These are phyloP conservation scores for Anguilla obscura DNA, from an alignment of 2,797 vertebrate genomes.

Conservation along the genomic window DNA sequence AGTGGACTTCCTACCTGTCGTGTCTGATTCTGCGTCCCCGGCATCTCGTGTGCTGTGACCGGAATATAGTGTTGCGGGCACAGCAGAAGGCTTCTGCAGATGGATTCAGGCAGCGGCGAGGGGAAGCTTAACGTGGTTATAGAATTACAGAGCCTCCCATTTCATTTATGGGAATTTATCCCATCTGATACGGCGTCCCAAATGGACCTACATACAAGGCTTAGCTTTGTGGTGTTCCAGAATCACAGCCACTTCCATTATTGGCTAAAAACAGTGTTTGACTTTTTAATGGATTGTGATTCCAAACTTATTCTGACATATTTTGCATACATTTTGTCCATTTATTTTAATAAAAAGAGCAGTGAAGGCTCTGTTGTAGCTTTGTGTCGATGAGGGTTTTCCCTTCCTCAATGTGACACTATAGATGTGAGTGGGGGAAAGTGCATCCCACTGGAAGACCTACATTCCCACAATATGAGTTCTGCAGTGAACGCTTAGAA, in stretches of 20 bases:
- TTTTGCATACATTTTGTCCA: not conserved
- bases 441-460: not conserved
- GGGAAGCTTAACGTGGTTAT: not conserved
- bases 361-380: not conserved
- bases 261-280: not conserved
- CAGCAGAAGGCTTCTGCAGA: not conserved
- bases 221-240: not conserved
- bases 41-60: conserved; percentile 26
- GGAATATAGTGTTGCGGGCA: not conserved
- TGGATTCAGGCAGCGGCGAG: not conserved
- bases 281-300: not conserved
- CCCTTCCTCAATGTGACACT: not conserved
- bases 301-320: not conserved
- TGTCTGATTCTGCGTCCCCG: conserved; percentile 9
- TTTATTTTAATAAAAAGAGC: not conserved
- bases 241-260: not conserved
- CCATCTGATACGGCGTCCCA: not conserved
- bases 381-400: not conserved
- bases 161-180: not conserved
- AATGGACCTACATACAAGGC: not conserved
- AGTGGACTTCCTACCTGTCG: conserved; percentile 21
- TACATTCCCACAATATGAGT: not conserved
- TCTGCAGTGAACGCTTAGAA: not conserved
- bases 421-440: not conserved
- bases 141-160: not conserved